Conservation (phyloP, 1,140 invertebrate genomes). For the Scaptodrosophila lebanonensis region DNA sequence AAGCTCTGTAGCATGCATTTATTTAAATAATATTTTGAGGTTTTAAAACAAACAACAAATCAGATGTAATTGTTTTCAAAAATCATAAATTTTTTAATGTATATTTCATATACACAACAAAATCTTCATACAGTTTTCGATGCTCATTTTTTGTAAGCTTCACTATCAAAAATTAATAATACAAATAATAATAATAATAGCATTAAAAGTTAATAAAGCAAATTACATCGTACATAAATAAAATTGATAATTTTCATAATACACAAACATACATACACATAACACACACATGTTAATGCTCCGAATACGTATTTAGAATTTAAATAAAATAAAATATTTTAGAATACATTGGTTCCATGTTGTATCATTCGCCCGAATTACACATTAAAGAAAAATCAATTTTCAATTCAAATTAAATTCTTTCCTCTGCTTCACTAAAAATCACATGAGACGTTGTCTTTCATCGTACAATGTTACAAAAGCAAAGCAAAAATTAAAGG, state of each 20-base stretch:
- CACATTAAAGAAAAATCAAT: slow-evolving; percentile 29
- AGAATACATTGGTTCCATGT: slow-evolving; percentile 36
- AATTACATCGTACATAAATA: slow-evolving; percentile 40
- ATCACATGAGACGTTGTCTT: slow-evolving; percentile 51
- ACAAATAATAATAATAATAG: slow-evolving; percentile 56
- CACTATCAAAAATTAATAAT: no score
- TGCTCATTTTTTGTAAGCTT: no score
- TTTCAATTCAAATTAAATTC: slow-evolving; percentile 30
- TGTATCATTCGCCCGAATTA: slow-evolving; percentile 20
- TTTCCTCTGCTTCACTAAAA: slow-evolving; percentile 13
- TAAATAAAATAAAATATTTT: slow-evolving; percentile 21
- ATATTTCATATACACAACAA: slow-evolving; percentile 75
- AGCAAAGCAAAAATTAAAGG: slow-evolving; percentile 53
- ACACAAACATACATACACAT: slow-evolving; percentile 26
- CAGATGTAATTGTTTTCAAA: slow-evolving; percentile 19
- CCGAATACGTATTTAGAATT: slow-evolving; percentile 27
- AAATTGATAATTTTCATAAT: slow-evolving; percentile 33
- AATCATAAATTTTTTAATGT: slow-evolving; percentile 67
- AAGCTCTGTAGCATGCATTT: no score
- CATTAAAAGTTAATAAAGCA: slow-evolving; percentile 71
- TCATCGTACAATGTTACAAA: slow-evolving; percentile 9
- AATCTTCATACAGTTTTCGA: slow-evolving; percentile 53
- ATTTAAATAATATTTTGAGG: no score
- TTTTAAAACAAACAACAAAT: slow-evolving; percentile 6
- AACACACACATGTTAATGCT: not conserved